phyloP scores from a whole-genome alignment of 2,113 vertebrate species.

The Euleptes europaea region DNA sequence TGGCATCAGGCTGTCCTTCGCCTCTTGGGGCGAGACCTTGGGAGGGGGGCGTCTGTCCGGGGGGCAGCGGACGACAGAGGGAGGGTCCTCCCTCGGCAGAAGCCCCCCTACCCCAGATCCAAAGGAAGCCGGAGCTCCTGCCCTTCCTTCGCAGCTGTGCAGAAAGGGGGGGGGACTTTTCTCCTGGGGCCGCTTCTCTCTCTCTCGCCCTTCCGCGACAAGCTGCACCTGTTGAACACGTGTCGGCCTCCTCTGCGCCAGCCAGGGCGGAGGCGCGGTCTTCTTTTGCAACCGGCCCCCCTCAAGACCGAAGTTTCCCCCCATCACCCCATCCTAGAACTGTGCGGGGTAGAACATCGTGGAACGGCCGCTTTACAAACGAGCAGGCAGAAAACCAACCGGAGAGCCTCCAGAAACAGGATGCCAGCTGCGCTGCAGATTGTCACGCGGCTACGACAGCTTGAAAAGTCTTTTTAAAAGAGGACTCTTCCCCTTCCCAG shows the following conservation, averaged over 20 bases:
- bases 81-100: background rate
- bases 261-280: background rate
- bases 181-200: too few relatives aligned
- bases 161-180: too few relatives aligned
- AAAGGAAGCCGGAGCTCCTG: too few relatives aligned
- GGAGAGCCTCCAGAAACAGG: too few relatives aligned
- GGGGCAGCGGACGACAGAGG: background rate
- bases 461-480: background rate
- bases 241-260: too few relatives aligned
- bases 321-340: background rate
- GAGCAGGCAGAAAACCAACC: background rate
- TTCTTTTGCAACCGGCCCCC: background rate
- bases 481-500: too few relatives aligned
- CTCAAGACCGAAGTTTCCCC: background rate
- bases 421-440: too few relatives aligned
- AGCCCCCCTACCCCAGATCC: background rate
- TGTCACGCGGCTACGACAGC: background rate
- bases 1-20: fast-evolving
- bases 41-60: too few relatives aligned
- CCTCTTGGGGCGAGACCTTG: background rate
- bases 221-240: too few relatives aligned
- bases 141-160: too few relatives aligned
- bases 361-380: background rate
- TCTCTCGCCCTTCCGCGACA: too few relatives aligned
- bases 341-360: fast-evolving